phyloP scores from a whole-genome alignment of 2,888 invertebrate species.

The Sicus ferrugineus region DNA sequence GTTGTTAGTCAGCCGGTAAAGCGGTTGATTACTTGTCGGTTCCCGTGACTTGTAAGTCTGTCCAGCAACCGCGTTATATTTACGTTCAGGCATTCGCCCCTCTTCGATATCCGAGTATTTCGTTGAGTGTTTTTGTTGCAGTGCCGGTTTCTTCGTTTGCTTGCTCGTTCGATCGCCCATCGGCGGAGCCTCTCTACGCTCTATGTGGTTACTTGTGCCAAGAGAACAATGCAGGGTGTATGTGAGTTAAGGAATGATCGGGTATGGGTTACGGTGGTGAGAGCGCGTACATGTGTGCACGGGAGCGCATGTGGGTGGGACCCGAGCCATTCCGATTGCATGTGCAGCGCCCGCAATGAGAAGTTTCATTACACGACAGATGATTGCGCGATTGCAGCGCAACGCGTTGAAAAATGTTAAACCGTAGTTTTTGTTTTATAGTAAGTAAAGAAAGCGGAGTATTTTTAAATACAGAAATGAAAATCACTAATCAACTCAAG shows the following conservation, averaged over 20 bases:
- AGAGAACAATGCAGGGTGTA: not conserved
- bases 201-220: constrained; percentile 13
- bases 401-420: not conserved
- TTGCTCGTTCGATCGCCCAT: not conserved
- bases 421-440: not conserved
- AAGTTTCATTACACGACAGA: not conserved
- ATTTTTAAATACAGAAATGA: not conserved
- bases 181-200: constrained; percentile 5
- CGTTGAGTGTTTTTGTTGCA: constrained; percentile 3
- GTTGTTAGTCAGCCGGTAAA: constrained; percentile 3
- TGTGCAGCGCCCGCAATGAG: not conserved
- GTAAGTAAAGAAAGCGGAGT: not conserved
- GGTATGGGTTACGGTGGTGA: not conserved
- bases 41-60: not conserved
- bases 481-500: not conserved
- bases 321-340: not conserved
- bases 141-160: not conserved
- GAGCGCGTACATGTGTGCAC: not conserved
- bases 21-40: too few relatives aligned
- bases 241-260: not conserved
- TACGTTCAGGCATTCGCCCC: constrained; percentile 1
- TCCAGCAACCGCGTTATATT: constrained; percentile 13
- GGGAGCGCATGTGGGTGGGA: not conserved
- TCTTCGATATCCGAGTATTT: not conserved
- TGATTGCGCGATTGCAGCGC: not conserved